A percentile compares a stretch with the other conserved stretches of the same genome.
Conservation (phyloP, 2,797 vertebrate genomes). For the Poeciliopsis paucimaculata region DNA sequence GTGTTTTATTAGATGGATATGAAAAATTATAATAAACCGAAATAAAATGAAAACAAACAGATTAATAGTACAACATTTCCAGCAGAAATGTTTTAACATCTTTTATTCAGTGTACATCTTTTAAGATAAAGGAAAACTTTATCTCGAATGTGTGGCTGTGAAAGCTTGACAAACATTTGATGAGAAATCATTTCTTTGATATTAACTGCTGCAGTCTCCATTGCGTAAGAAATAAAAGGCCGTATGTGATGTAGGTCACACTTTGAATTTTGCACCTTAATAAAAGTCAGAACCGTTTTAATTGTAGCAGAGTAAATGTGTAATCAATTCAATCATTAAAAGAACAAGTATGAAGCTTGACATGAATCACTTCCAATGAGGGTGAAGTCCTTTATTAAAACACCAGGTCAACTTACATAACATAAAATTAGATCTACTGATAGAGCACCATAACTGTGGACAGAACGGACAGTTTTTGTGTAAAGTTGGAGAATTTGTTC, state of each 20-base stretch:
- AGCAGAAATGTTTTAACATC: not conserved
- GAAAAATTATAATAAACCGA: not conserved
- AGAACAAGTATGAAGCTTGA: not conserved
- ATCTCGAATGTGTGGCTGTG: not conserved
- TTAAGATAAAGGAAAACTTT: not conserved
- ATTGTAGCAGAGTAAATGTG: not conserved
- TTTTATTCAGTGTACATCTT: not conserved
- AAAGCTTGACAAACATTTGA: not conserved
- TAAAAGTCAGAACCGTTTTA: not conserved
- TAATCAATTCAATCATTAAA: conserved; percentile 13
- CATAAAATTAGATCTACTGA: not conserved
- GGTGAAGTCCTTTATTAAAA: not conserved
- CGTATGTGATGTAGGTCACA: not conserved
- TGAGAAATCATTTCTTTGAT: not conserved
- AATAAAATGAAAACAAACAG: not conserved
- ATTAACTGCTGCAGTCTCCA: not conserved
- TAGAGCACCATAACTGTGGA: not conserved
- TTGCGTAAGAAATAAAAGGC: not conserved
- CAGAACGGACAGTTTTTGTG: no score
- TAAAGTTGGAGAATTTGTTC: not conserved
- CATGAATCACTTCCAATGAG: not conserved
- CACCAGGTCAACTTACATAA: not conserved
- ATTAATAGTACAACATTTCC: not conserved
- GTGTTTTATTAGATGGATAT: not conserved
- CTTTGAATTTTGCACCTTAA: not conserved